These are phyloP conservation scores for Delia radicum DNA, from an alignment of 1,140 invertebrate genomes.

Conservation along the genomic window DNA sequence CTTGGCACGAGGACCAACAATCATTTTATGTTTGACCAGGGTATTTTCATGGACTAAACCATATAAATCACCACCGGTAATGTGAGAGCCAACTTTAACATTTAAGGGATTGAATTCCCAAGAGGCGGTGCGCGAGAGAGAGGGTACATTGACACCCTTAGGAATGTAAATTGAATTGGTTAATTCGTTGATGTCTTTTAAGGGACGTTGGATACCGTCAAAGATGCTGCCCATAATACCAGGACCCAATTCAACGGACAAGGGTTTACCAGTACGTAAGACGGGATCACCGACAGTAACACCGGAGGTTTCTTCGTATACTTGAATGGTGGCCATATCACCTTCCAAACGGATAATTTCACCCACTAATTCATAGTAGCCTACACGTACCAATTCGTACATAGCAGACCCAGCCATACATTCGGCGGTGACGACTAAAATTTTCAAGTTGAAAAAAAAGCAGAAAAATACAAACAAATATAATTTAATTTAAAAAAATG, in stretches of 20 bases:
- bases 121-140: slow-evolving; percentile 72
- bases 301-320: slow-evolving; percentile 99
- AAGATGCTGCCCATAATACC: slow-evolving; percentile 99
- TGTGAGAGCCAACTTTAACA: slow-evolving; percentile 90
- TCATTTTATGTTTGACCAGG: slow-evolving; percentile 95
- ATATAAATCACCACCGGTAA: slow-evolving; percentile 97
- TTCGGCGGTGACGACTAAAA: slow-evolving; percentile 94
- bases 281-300: slow-evolving; percentile 99
- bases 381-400: slow-evolving; percentile 99
- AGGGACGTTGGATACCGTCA: slow-evolving; percentile 98
- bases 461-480: background rate
- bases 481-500: background rate
- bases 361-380: slow-evolving; percentile 96
- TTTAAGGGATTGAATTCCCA: slow-evolving; percentile 96
- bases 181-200: slow-evolving; percentile 94
- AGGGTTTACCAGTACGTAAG: slow-evolving; percentile 93
- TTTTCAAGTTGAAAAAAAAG: slow-evolving; percentile 8
- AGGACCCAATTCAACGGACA: slow-evolving; percentile 95
- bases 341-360: slow-evolving; percentile 99
- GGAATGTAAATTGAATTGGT: slow-evolving; percentile 98
- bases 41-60: slow-evolving; percentile 97
- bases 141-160: slow-evolving; percentile 96
- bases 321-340: slow-evolving; percentile 98
- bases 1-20: slow-evolving; percentile 90
- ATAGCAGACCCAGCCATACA: slow-evolving; percentile 99